phyloP scores from a whole-genome alignment of 2,113 vertebrate species.

The Tragelaphus scriptus region DNA sequence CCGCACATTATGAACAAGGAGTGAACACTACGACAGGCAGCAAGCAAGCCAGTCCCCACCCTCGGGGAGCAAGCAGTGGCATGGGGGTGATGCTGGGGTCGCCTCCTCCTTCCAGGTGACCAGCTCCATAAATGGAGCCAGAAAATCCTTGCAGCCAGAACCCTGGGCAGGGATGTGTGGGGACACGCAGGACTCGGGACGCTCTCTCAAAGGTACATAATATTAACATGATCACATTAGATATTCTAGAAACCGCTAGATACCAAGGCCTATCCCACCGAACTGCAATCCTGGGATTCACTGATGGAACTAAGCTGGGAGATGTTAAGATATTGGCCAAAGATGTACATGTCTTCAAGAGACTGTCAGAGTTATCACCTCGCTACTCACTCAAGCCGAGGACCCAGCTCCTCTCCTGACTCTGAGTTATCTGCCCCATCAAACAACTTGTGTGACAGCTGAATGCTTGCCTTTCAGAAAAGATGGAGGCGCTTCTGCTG shows the following conservation, averaged over 20 bases:
- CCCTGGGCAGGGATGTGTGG: not conserved
- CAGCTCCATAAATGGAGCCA: not conserved
- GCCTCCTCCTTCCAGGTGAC: not conserved
- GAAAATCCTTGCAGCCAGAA: no score
- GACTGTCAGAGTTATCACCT: not conserved
- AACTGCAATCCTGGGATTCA: not conserved
- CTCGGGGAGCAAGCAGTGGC: accelerated
- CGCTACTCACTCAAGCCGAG: not conserved
- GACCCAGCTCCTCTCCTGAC: not conserved
- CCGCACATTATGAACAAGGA: not conserved
- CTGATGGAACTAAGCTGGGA: not conserved
- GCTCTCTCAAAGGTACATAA: not conserved
- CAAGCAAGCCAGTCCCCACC: not conserved
- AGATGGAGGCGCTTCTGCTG: slow-evolving; percentile 18
- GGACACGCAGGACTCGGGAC: not conserved
- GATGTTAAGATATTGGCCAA: not conserved
- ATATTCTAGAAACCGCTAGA: not conserved
- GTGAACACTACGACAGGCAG: not conserved
- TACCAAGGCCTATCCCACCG: not conserved
- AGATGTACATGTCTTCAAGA: not conserved
- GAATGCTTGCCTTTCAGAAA: slow-evolving; percentile 23
- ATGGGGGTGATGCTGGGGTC: accelerated
- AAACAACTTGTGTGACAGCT: not conserved
- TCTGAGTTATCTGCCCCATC: slow-evolving; percentile 33
- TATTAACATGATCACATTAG: not conserved